Conservation (phyloP, 30 jellyfish, hydroid and myxozoan species). For the Turritopsis rubra region DNA sequence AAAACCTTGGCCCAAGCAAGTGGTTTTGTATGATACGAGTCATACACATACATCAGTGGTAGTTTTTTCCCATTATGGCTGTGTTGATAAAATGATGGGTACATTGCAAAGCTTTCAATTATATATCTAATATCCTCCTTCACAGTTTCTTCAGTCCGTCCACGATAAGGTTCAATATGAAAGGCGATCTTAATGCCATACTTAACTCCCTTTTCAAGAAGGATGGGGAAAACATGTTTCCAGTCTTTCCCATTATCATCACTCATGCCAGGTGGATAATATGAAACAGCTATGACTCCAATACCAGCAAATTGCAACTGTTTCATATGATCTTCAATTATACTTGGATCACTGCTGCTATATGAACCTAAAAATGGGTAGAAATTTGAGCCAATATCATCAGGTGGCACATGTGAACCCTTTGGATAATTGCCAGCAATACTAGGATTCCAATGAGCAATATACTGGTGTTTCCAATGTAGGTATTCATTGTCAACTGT, state of each 20-base stretch:
- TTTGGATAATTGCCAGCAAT: constrained; percentile 38
- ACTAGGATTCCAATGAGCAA: constrained; percentile 87
- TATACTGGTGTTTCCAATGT: constrained; percentile 81
- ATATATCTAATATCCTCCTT: constrained; percentile 58
- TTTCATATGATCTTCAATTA: constrained; percentile 48
- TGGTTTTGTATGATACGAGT: constrained; percentile 74
- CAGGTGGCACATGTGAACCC: constrained; percentile 71
- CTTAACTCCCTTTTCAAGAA: constrained; percentile 57
- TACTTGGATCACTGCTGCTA: constrained; percentile 66
- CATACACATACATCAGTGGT: constrained; percentile 80
- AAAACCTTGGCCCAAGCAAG: constrained; percentile 73
- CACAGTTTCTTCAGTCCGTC: constrained; percentile 61
- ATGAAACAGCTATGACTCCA: constrained; percentile 85
- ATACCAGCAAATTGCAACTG: constrained; percentile 56
- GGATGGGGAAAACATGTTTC: constrained; percentile 45
- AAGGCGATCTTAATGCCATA: constrained; percentile 59
- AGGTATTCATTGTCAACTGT: constrained; percentile 55
- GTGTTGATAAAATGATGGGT: constrained; percentile 58
- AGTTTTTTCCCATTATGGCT: constrained; percentile 25
- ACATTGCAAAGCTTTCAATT: constrained; percentile 45
- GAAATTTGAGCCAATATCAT: constrained; percentile 81
- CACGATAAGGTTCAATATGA: constrained; percentile 87
- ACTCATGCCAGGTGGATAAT: constrained; percentile 76
- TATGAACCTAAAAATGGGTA: constrained; percentile 80
- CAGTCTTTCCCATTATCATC: constrained; percentile 93